Evolutionary conservation across 2,888 invertebrate species (phyloP), one percentile per base, ranked within the genome.

Genomic region (Epinotia nisella): DNA sequence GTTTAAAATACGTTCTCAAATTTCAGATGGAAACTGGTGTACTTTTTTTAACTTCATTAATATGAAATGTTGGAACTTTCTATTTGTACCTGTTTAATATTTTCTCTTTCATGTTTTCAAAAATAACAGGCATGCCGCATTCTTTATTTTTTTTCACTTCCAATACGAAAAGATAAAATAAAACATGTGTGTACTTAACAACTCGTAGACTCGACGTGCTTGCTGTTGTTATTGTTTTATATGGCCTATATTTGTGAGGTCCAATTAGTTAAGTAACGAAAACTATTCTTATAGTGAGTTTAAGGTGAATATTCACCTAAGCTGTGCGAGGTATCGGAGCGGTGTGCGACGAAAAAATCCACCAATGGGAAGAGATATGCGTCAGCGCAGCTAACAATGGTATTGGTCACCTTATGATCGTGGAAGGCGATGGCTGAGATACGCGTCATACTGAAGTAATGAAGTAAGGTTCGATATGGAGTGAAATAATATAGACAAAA

Each of bases 11-110:
- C 35, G 69, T 65, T 74, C 58, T 78, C 71, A 69, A 19, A 78
- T 80, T 82, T 80, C 80, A 81, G 80, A 77, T 74, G 69, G 56
- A 76, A 80, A 79, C 74, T 67, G 55, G 61, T 76, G 51, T 68
- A 58, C 71, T 45, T 79, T 81, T 66, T 45, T 79, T 81, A 62
- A 60, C 72, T 64, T 66, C 76, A 56, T 72, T 77, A 3, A 45
- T 75, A 72, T 75, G 62, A 78, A 65, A 71, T 58, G 53, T 53
- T 45, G 17, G 35, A 58, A 64, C 65, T 29, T 71, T 45, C 29
- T 29, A 5, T 53, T 74, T 75, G 62, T 73, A n/a, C n/a, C n/a
- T n/a, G 74, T 70, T 59, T 41, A 35, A 35, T 35, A 35, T 35
- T 7, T 24, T 24, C 29, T 68, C 68, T 65, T 76, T 75, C 75